Evolutionary conservation across 2,113 vertebrate species (phyloP), one percentile per base, ranked within the genome.

Genomic region (Cyrtonyx montezumae): DNA sequence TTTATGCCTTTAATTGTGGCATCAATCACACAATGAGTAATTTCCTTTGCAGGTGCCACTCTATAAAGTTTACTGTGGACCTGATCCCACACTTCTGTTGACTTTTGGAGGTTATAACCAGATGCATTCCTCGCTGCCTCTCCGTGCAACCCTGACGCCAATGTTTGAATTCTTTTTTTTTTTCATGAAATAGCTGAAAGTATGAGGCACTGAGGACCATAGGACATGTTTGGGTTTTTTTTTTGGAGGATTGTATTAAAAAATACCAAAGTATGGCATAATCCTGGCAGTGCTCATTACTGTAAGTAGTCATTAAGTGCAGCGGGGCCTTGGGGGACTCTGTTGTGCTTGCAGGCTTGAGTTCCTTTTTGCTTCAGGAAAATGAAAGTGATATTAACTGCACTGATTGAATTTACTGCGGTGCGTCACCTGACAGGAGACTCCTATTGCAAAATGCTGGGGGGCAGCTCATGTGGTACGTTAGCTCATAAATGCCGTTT

Each of bases 41-140:
- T 95, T 94, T 96, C 95, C 93, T 95, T 40, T 74, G 84, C 84
- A 92, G 90, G 80, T 96, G 79, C 91, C 85, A 90, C 85, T 91
- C 49, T 81, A 14, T 71, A 71, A 92, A 94, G 88, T 95, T 95
- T 96, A 78, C 82, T 76, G 91, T 95, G 93, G 92, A 90, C 16
- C 36, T 67, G 73, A 81, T 93, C 83, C 95, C 83, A 32, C 79
- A 37, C 37, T 90, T 92, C 20, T 93, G 80, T 94, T 96, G 91
- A 92, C 94, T 95, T 94, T 93, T 51, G 56, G 61, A 90, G 13
- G 10, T 76, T 94, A 69, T 91, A 91, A 59, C 65, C 65, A 93
- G 86, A 82, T 70, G 34, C 19, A 36, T 90, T 84, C 85, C 37
- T 82, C 9, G 7, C 73, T 5, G 13, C 59, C 53, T 90, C 77